Evolutionary conservation across 1,140 invertebrate species (phyloP), one percentile per base, ranked within the genome.

Genomic region (Pemphigus obesinymphae): DNA sequence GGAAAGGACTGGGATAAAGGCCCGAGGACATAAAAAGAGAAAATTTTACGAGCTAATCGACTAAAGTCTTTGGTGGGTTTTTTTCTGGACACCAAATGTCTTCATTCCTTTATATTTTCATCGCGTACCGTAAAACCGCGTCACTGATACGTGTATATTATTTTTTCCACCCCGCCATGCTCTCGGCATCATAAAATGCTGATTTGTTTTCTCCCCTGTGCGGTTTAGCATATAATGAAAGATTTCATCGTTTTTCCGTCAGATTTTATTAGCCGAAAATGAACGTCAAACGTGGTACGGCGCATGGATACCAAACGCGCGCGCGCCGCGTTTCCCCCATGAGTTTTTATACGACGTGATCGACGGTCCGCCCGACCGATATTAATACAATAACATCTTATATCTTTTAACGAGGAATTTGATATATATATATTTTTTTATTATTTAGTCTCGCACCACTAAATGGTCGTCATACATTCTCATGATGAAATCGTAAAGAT

Each of bases 181-280:
- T 15, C 68, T 23, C 61, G 15, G 26, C 66, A 43, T 58, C 50
- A 43, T 76, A 76, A 76, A 76, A 76, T 43, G 73, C 73, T 76
- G 73, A 76, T 76, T 76, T 76, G 73, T 76, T 76, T 76, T 76
- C 50, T 53, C 29, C 53, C 73, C 43, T n/a, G 23, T 23, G 48
- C 26, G 73, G 73, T 76, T 76, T 76, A 76, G 31, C 73, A 76
- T 76, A 76, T 76, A 76, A 76, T 76, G 50, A 40, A 58, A 76
- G 13, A 23, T 58, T 40, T 58, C 73, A 58, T n/a, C n/a, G n/a
- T n/a, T n/a, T n/a, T 43, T 31, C 48, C 48, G 45, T 29, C 72
- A 50, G 11, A n/a, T 75, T 58, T 76, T 58, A 76, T 58, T 58
- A 76, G 23, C 48, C 50, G 73, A 76, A 76, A 76, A 76, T 58